Evolutionary conservation across 2,113 vertebrate species (phyloP).

Genomic region (Pomatorhinus ruficollis): DNA sequence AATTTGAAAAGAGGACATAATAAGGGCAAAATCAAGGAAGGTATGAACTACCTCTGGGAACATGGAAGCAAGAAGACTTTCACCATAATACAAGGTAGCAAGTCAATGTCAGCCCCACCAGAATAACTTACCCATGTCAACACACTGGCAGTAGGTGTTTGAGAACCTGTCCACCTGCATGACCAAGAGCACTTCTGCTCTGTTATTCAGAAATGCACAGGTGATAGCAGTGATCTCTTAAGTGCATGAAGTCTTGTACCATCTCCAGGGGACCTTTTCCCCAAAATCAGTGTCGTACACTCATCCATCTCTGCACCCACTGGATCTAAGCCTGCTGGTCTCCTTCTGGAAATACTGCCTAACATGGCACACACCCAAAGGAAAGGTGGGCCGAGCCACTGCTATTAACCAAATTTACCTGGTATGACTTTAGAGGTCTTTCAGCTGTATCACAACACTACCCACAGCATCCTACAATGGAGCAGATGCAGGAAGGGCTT

Average conservation of each 20-base stretch:
- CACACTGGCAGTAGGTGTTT: not conserved
- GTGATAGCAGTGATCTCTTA: not conserved
- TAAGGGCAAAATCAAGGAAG: not conserved
- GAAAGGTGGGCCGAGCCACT: not conserved
- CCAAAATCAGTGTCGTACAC: not conserved
- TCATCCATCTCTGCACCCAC: not conserved
- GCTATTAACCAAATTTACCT: not conserved
- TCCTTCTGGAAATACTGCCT: not conserved
- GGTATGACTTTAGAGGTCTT: not conserved
- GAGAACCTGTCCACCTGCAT: constrained; percentile 10
- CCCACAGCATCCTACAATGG: not conserved
- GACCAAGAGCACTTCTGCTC: not conserved
- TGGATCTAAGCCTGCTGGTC: not conserved
- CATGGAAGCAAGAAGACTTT: not conserved
- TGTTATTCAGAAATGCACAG: not conserved
- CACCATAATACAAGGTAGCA: not conserved
- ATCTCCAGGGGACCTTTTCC: not conserved
- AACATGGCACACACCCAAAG: not conserved
- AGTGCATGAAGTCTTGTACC: not conserved
- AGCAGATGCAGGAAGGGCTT: not conserved
- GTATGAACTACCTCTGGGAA: not conserved
- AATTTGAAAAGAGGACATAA: not conserved
- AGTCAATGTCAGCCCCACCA: not conserved
- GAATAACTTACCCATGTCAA: not conserved
- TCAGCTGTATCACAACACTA: not conserved